Conservation (phyloP, 2,888 invertebrate genomes). For the Eucriotettix oculatus region DNA sequence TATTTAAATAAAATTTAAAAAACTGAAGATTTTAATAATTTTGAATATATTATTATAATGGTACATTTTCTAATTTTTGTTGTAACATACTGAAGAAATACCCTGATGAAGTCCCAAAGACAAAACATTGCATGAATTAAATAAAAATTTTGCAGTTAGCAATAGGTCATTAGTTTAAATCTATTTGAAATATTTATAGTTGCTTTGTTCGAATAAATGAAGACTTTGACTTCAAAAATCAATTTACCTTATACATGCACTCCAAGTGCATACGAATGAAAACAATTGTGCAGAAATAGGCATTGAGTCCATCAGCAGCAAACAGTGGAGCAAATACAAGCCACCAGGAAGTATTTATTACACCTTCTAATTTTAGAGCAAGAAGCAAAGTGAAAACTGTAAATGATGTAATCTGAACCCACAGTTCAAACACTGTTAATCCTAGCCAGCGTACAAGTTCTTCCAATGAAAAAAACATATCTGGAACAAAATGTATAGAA, state of each 20-base stretch:
- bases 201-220: too few relatives aligned
- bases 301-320: conserved; percentile 79
- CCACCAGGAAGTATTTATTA: conserved; percentile 46
- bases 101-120: too few relatives aligned
- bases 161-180: too few relatives aligned
- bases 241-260: conserved; percentile 46
- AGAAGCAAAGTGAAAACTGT: conserved; percentile 71
- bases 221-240: neutral
- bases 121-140: too few relatives aligned
- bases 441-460: conserved; percentile 90
- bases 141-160: too few relatives aligned
- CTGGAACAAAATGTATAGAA: conserved; percentile 7
- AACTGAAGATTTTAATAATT: too few relatives aligned
- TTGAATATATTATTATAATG: too few relatives aligned
- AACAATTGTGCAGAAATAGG: conserved; percentile 89
- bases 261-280: conserved; percentile 83
- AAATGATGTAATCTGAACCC: conserved; percentile 71
- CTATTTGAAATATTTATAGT: too few relatives aligned
- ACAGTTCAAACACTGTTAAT: conserved; percentile 87
- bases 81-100: too few relatives aligned
- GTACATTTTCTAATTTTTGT: too few relatives aligned
- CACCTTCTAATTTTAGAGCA: conserved; percentile 59
- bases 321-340: conserved; percentile 81
- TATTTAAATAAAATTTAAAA: too few relatives aligned
- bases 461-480: conserved; percentile 72